phyloP scores from a whole-genome alignment of 2,888 invertebrate genomes.

The Odontocolon sp. region DNA sequence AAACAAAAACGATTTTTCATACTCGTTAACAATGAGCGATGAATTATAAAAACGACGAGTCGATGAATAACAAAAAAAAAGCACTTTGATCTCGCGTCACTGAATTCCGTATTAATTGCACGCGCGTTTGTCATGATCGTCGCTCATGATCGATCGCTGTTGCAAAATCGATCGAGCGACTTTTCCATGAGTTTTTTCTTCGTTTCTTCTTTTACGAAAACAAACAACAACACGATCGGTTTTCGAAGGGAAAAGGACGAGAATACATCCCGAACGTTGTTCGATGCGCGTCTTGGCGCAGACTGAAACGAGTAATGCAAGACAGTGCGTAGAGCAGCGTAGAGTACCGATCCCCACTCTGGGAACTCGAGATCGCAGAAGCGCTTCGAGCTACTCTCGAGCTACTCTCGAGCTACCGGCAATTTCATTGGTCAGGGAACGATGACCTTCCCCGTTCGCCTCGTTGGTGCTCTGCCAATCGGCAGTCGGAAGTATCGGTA shows the following conservation, averaged over 20 bases:
- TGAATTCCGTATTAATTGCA: conserved; percentile 52
- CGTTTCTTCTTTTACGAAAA: not conserved
- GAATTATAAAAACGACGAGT: conserved; percentile 15
- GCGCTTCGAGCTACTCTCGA: conserved; percentile 1
- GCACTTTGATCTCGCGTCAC: conserved; percentile 43
- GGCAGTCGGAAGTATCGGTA: conserved; percentile 7
- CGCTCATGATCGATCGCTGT: conserved; percentile 30
- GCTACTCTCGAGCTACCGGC: conserved; percentile 9
- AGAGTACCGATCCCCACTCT: conserved; percentile 56
- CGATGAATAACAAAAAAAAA: conserved; percentile 14
- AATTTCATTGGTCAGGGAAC: conserved; percentile 52
- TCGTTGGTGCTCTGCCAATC: conserved; percentile 45
- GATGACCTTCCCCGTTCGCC: conserved; percentile 20
- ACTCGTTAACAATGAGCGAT: conserved; percentile 30
- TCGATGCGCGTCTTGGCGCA: conserved; percentile 68
- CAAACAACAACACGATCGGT: conserved; percentile 43
- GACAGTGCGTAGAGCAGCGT: conserved; percentile 20
- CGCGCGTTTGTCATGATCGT: conserved; percentile 9
- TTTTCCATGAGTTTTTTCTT: conserved; percentile 2
- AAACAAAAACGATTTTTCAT: conserved; percentile 1
- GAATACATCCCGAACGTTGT: conserved; percentile 39
- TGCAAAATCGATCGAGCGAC: conserved; percentile 10
- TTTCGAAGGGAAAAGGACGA: not conserved
- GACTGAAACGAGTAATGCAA: conserved; percentile 65
- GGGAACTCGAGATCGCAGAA: not conserved